Evolutionary conservation across 2,113 vertebrate genomes (phyloP).

Genomic region (Arenaria interpres): DNA sequence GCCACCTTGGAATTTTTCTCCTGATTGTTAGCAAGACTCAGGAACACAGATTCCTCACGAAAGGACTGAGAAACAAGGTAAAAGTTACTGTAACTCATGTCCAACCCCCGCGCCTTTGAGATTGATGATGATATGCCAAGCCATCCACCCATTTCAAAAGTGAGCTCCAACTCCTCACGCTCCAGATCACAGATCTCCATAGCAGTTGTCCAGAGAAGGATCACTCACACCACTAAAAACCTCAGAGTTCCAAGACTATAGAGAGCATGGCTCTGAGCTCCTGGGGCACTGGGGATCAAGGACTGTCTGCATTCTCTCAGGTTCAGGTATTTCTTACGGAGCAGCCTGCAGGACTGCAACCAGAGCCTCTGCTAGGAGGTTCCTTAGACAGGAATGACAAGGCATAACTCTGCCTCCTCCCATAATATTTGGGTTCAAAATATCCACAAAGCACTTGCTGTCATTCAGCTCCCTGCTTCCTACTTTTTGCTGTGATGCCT

Average conservation of each 20-base stretch:
- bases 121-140: background rate
- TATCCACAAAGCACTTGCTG: background rate
- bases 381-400: background rate
- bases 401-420: background rate
- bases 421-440: background rate
- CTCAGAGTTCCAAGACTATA: background rate
- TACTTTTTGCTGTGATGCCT: background rate
- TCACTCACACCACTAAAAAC: background rate
- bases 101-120: accelerated
- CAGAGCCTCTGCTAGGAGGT: background rate
- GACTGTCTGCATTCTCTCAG: background rate
- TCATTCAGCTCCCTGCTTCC: background rate
- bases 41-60: background rate
- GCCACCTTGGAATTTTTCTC: background rate
- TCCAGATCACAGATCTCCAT: background rate
- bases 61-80: background rate
- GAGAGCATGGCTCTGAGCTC: background rate
- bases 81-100: background rate
- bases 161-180: accelerated
- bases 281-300: background rate
- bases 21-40: background rate
- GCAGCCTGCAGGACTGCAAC: background rate
- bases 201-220: background rate
- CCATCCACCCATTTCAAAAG: background rate
- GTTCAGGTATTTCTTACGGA: background rate